These are phyloP conservation scores for Phenacoccus solenopsis DNA, from an alignment of 1,140 invertebrate species.

Conservation along the genomic window DNA sequence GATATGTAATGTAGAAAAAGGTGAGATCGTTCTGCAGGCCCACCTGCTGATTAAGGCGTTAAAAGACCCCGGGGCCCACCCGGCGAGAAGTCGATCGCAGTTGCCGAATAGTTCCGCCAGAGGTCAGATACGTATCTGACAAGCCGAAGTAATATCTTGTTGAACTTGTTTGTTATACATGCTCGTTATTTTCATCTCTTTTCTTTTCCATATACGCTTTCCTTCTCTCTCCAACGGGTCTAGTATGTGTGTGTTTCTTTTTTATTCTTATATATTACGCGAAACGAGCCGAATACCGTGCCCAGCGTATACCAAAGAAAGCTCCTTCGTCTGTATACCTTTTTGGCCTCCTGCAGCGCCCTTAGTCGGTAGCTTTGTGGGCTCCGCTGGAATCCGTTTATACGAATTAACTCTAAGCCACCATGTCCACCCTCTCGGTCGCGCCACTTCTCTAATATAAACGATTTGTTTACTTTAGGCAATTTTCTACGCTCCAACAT, in stretches of 20 bases:
- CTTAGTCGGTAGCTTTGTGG: not conserved
- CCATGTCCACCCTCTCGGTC: no score
- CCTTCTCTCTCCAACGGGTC: no score
- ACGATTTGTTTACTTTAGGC: not conserved
- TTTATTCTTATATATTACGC: not conserved
- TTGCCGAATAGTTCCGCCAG: conserved; percentile 10
- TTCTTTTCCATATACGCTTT: no score
- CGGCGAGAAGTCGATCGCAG: conserved; percentile 13
- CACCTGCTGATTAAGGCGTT: conserved; percentile 17
- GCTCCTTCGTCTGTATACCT: not conserved
- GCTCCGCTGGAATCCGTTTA: not conserved
- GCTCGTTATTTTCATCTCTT: not conserved
- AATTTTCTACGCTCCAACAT: not conserved
- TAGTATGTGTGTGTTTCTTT: no score
- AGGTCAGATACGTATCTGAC: conserved; percentile 10
- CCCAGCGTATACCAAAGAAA: not conserved
- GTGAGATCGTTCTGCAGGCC: not conserved
- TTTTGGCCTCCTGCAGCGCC: not conserved
- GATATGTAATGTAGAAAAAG: not conserved
- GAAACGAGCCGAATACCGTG: not conserved
- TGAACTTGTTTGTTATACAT: conserved; percentile 14
- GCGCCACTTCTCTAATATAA: not conserved
- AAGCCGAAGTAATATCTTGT: conserved; percentile 9
- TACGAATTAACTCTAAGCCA: not conserved
- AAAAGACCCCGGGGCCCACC: conserved; percentile 11